Evolutionary conservation across 2,797 vertebrate genomes (phyloP).

Genomic region (Spea hammondii): DNA sequence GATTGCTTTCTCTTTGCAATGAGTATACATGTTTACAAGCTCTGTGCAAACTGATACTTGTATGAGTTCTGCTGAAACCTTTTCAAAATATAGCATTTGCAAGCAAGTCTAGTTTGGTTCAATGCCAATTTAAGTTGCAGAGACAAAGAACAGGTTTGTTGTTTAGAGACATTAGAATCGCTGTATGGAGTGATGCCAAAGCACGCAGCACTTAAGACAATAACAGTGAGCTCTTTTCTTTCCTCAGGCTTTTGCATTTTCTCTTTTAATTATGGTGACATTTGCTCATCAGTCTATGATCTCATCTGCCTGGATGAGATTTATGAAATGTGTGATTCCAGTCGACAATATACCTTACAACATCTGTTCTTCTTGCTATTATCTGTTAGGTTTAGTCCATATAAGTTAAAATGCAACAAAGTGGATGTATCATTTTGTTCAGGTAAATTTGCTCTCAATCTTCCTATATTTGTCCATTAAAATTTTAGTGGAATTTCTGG

Average conservation of each 20-base stretch:
- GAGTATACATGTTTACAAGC: conserved; percentile 17
- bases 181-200: conserved; percentile 38
- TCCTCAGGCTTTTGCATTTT: conserved; percentile 29
- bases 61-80: conserved; percentile 26
- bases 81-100: conserved; percentile 17
- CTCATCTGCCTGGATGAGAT: conserved; percentile 29
- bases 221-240: conserved; percentile 40
- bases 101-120: conserved; percentile 40
- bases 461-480: background rate
- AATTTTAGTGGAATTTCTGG: conserved; percentile 2
- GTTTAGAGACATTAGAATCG: conserved; percentile 29
- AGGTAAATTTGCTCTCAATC: background rate
- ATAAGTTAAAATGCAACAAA: background rate
- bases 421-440: background rate
- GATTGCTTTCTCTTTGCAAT: background rate
- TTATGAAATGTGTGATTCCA: conserved; percentile 33
- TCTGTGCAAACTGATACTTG: conserved; percentile 18
- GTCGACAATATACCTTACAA: conserved; percentile 11
- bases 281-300: conserved; percentile 43
- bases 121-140: conserved; percentile 37
- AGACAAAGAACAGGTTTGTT: conserved; percentile 23
- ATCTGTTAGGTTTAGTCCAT: conserved; percentile 26
- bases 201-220: conserved; percentile 42
- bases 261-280: conserved; percentile 43
- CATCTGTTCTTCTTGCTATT: conserved; percentile 27